phyloP scores from a whole-genome alignment of 2,797 vertebrate species.

The Esox lucius region DNA sequence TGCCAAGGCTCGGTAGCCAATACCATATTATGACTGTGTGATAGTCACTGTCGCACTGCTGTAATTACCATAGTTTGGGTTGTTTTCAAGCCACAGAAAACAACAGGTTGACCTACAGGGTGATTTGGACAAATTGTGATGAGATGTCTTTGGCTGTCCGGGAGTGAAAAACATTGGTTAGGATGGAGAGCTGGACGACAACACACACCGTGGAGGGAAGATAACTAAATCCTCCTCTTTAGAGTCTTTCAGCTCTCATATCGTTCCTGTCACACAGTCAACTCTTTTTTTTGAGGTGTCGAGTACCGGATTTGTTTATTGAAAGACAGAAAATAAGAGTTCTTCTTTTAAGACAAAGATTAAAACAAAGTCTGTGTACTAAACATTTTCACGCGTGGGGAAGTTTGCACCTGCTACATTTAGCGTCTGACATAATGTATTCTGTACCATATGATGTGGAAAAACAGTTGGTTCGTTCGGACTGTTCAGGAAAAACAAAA shows the following conservation, averaged over 20 bases:
- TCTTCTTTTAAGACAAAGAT: conserved; percentile 16
- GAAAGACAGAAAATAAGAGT: not conserved
- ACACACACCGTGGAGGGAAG: conserved; percentile 43
- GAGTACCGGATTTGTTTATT: not conserved
- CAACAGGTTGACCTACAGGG: conserved; percentile 40
- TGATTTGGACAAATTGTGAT: conserved; percentile 70
- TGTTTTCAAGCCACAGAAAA: conserved; percentile 43
- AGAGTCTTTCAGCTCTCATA: not conserved
- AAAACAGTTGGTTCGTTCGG: conserved; percentile 3
- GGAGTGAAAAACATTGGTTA: conserved; percentile 65
- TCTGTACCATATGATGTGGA: conserved; percentile 4
- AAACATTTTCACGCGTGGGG: not conserved
- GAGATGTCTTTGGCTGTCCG: conserved; percentile 60
- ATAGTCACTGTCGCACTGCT: conserved; percentile 34
- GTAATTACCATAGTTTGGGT: conserved; percentile 64
- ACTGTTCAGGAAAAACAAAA: not conserved
- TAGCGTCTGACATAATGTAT: not conserved
- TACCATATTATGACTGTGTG: conserved; percentile 40
- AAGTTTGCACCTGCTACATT: not conserved
- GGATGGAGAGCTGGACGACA: conserved; percentile 56
- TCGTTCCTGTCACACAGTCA: not conserved
- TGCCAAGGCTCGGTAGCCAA: conserved; percentile 34
- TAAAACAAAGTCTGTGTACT: not conserved
- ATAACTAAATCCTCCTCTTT: conserved; percentile 1
- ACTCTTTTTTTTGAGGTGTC: not conserved